Evolutionary conservation across 2,113 vertebrate genomes (phyloP).

Genomic region (Leucoraja erinaceus): DNA sequence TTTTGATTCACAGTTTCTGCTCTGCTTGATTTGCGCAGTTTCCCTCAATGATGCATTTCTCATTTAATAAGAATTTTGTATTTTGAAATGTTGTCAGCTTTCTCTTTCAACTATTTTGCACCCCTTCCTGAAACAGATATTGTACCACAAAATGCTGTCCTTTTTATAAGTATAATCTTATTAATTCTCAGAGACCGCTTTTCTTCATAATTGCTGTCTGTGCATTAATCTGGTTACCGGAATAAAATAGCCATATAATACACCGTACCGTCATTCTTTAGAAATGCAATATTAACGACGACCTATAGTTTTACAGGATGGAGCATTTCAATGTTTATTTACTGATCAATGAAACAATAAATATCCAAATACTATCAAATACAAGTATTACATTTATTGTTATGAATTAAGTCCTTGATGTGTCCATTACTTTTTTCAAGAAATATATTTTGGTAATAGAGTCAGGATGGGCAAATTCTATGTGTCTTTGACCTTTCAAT

Average conservation of each 20-base stretch:
- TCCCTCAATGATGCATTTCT: background rate
- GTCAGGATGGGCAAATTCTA: slow-evolving; percentile 13
- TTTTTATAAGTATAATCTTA: background rate
- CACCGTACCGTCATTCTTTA: background rate
- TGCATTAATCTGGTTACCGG: background rate
- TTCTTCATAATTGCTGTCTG: background rate
- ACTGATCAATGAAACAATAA: background rate
- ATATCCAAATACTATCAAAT: background rate
- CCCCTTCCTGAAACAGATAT: background rate
- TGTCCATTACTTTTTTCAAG: slow-evolving; percentile 2
- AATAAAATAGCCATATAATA: background rate
- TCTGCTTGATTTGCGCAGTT: background rate
- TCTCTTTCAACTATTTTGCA: background rate
- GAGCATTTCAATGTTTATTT: slow-evolving; percentile 24
- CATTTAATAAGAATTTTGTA: background rate
- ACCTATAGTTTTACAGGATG: background rate
- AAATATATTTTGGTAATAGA: background rate
- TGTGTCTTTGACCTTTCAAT: background rate
- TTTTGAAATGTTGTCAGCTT: background rate
- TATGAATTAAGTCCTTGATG: background rate
- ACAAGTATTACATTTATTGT: background rate
- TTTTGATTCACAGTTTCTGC: background rate
- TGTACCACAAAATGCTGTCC: background rate
- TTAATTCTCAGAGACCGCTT: background rate
- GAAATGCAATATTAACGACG: background rate